A percentile compares a stretch with the other conserved stretches of the same genome.
These are phyloP conservation scores for Drosophila neonasuta DNA, from an alignment of 2,888 invertebrate genomes.

Conservation along the genomic window DNA sequence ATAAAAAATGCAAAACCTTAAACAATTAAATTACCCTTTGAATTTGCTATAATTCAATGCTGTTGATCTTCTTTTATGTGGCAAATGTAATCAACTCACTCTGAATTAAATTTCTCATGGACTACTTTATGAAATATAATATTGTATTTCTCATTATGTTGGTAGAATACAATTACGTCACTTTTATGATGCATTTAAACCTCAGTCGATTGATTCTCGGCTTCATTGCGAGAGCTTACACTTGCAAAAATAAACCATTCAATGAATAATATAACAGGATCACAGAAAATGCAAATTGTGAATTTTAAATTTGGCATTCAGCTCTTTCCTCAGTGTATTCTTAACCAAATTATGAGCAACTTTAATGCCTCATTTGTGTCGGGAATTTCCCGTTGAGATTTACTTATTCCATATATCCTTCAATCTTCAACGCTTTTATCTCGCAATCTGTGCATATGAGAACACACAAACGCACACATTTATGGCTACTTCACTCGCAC, in stretches of 20 bases:
- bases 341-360: slow-evolving; percentile 60
- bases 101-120: not conserved
- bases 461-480: slow-evolving; percentile 21
- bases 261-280: too few relatives aligned
- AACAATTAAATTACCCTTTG: not conserved
- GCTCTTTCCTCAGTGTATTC: slow-evolving; percentile 26
- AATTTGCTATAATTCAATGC: not conserved
- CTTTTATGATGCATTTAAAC: slow-evolving; percentile 21
- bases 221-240: not conserved
- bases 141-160: slow-evolving; percentile 1
- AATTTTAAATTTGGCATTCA: too few relatives aligned
- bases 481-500: slow-evolving; percentile 43
- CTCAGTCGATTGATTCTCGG: not conserved
- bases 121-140: not conserved
- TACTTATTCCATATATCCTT: slow-evolving; percentile 22
- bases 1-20: too few relatives aligned
- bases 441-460: slow-evolving; percentile 12
- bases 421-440: slow-evolving; percentile 26
- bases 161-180: slow-evolving; percentile 25
- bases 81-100: not conserved
- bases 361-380: slow-evolving; percentile 54
- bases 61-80: not conserved
- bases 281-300: too few relatives aligned
- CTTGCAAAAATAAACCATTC: not conserved
- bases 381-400: slow-evolving; percentile 34